phyloP scores from a whole-genome alignment of 2,888 invertebrate species.

The Azorinus chamasolen region DNA sequence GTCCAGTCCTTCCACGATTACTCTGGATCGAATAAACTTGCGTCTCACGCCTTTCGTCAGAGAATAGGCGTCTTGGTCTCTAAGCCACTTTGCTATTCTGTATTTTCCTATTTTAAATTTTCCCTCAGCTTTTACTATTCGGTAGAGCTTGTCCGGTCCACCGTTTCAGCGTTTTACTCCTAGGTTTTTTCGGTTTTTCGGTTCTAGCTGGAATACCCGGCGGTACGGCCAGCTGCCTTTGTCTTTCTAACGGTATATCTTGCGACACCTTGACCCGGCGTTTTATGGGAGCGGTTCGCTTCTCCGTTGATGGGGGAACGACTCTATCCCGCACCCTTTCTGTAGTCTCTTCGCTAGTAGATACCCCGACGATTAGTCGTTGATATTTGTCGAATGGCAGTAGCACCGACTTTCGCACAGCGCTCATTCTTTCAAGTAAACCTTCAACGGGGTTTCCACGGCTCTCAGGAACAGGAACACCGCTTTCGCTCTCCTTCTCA shows the following conservation, averaged over 20 bases:
- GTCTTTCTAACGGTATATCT: neutral
- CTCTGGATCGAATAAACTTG: constrained; percentile 6
- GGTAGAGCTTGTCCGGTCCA: constrained; percentile 17
- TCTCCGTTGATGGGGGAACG: too few relatives aligned
- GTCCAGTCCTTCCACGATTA: constrained; percentile 23
- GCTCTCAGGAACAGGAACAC: neutral
- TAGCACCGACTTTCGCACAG: constrained; percentile 2
- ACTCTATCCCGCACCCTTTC: too few relatives aligned
- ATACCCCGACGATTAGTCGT: neutral
- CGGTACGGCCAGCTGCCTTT: neutral
- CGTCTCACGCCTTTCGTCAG: constrained; percentile 17
- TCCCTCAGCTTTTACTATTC: constrained; percentile 17
- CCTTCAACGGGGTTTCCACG: neutral
- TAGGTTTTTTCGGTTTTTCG: neutral
- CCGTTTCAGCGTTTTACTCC: neutral
- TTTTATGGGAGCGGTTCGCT: too few relatives aligned
- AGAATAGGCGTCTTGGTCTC: constrained; percentile 23
- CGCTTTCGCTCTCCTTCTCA: neutral
- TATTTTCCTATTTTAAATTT: constrained; percentile 23
- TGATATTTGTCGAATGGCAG: constrained; percentile 4
- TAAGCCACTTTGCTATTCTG: constrained; percentile 15
- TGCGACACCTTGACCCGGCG: too few relatives aligned
- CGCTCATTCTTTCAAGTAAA: neutral
- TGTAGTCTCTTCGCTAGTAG: neutral
- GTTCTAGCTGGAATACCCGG: neutral